These are phyloP conservation scores for Lithophane leautieri DNA, from an alignment of 2,888 invertebrate genomes.

Conservation along the genomic window DNA sequence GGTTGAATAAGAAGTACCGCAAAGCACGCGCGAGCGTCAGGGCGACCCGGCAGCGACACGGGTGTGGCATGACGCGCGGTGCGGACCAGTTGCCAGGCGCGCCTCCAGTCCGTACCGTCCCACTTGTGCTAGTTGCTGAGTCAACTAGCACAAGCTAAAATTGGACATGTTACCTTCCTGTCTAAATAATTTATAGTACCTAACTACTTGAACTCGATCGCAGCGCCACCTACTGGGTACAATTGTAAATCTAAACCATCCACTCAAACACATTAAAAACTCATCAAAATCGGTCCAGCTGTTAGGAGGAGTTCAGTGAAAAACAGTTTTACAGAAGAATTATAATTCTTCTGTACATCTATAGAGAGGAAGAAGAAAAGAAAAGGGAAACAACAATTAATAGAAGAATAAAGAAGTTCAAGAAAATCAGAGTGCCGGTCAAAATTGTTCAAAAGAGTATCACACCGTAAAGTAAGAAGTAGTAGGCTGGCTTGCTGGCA, in stretches of 20 bases:
- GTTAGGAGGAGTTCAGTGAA: too few species aligned
- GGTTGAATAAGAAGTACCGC: background rate
- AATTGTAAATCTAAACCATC: background rate
- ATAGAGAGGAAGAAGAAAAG: too few species aligned
- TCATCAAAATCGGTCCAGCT: background rate
- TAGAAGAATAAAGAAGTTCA: background rate
- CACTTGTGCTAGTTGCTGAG: too few species aligned
- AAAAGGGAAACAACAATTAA: background rate
- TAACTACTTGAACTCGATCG: background rate
- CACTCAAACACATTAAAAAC: background rate
- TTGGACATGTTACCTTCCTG: background rate
- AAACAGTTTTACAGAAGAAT: background rate
- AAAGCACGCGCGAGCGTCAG: background rate
- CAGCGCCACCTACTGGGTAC: background rate
- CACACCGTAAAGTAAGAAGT: background rate
- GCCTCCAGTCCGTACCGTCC: too few species aligned
- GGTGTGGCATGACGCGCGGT: background rate
- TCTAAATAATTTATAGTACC: background rate
- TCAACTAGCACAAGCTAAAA: background rate
- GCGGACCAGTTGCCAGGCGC: background rate
- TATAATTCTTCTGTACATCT: too few species aligned
- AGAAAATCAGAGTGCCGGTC: background rate
- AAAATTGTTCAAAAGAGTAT: background rate
- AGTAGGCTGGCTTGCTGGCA: background rate
- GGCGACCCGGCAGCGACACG: background rate